phyloP scores from a whole-genome alignment of 2,888 invertebrate genomes.

The Tipula lateralis region DNA sequence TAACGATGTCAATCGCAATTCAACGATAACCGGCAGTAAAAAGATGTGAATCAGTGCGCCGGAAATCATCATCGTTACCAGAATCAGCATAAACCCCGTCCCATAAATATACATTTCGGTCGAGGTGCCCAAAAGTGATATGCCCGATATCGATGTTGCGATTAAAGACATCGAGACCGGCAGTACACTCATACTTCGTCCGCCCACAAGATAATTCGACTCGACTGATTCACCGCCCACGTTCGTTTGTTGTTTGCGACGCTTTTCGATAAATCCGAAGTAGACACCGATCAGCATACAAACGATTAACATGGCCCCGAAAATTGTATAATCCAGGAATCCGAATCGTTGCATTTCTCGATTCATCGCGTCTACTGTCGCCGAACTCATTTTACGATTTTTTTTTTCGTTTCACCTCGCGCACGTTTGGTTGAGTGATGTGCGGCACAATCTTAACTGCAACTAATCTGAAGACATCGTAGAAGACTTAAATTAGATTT shows the following conservation, averaged over 20 bases:
- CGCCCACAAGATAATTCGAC: neutral
- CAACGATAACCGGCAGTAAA: constrained; percentile 66
- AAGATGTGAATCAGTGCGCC: constrained; percentile 56
- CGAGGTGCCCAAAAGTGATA: constrained; percentile 63
- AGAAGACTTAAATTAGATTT: neutral
- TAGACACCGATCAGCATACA: neutral
- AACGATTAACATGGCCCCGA: neutral
- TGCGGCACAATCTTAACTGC: neutral
- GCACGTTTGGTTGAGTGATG: too few relatives aligned
- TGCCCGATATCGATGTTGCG: constrained; percentile 51
- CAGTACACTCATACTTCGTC: neutral
- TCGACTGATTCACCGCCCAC: neutral
- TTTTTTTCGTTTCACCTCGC: neutral
- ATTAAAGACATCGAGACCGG: neutral
- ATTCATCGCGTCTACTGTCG: neutral
- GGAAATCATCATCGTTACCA: constrained; percentile 42
- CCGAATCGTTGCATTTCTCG: neutral
- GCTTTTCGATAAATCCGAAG: neutral
- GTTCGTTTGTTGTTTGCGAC: neutral
- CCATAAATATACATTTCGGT: constrained; percentile 75
- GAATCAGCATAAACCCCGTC: constrained; percentile 62
- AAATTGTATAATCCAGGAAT: neutral
- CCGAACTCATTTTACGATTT: neutral
- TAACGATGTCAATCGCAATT: constrained; percentile 65
- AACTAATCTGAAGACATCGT: neutral